Evolutionary conservation across 2,888 invertebrate genomes (phyloP), one percentile per base, ranked within the genome.

Genomic region (Rhyacophila evoluta): DNA sequence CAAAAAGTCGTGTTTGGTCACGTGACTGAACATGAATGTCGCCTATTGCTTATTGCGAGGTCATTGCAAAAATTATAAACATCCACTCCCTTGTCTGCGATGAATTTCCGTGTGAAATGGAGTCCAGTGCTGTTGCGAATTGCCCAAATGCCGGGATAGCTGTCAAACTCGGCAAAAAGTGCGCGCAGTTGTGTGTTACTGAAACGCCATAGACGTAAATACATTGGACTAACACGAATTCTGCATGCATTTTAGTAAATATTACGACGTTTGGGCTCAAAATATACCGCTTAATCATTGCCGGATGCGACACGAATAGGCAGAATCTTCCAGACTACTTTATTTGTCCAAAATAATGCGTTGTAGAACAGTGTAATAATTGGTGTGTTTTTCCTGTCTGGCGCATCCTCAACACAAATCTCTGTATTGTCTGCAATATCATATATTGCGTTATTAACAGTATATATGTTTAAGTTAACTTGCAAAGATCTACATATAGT

Each of bases 1-100:
- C 55, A 36, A 73, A 73, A 37, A 74, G 74, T 74, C 80, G 74
- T 77, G 81, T 81, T 79, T 78, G 81, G 78, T 81, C 81, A 81
- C 81, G 81, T 81, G 81, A 81, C 78, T 36, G 39, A 67, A 25
- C 78, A 75, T 74, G 77, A 74, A 78, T 77, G 74, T 80, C 74
- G 79, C 39, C 70, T 25, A 55, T 55, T 55, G 55, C 55, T 41
- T 39, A 71, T 76, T 36, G 78, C 78, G 80, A 80, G 80, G 80
- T 80, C 80, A 78, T 37, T 73, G 78, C 78, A 72, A 77, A 75
- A 70, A 67, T 78, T 41, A 74, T 77, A 77, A 74, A 71, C 74
- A 72, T 75, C 80, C 77, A 77, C 76, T 79, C 75, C 75, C 79
- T 38, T 36, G 69, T 55, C 38, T 12, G 74, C 72, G 67, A 67